A percentile compares a stretch with the other conserved stretches of the same genome.
These are phyloP conservation scores for Thinocorus orbignyianus DNA, from an alignment of 2,113 vertebrate species.

Conservation along the genomic window DNA sequence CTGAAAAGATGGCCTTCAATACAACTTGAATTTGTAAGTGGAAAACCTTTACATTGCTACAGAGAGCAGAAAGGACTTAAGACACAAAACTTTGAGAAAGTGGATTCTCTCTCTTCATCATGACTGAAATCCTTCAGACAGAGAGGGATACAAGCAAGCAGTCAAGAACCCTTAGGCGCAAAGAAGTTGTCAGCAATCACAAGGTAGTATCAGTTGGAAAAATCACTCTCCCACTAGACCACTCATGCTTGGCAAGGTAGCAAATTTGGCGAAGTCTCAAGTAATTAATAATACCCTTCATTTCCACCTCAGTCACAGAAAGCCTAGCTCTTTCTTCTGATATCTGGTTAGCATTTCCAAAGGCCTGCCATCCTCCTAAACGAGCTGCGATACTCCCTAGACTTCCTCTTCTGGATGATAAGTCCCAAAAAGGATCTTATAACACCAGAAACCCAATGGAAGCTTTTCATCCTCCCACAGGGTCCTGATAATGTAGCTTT, in stretches of 20 bases:
- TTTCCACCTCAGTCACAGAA: background rate
- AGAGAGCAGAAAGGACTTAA: background rate
- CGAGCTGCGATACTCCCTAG: background rate
- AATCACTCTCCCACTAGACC: background rate
- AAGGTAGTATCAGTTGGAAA: background rate
- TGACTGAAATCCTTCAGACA: background rate
- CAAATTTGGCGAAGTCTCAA: background rate
- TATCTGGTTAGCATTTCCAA: background rate
- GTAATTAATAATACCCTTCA: background rate
- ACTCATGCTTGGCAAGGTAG: background rate
- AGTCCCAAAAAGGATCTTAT: background rate
- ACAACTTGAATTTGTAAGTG: background rate
- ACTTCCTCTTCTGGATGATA: background rate
- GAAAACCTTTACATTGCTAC: background rate
- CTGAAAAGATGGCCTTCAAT: background rate
- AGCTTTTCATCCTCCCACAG: background rate
- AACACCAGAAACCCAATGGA: background rate
- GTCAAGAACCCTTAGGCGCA: background rate
- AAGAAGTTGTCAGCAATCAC: background rate
- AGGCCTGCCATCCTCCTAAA: background rate
- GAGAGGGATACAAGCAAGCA: background rate
- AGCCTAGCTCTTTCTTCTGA: background rate
- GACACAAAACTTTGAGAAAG: background rate
- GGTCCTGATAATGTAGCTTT: background rate
- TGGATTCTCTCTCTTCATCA: background rate